Evolutionary conservation across 2,797 vertebrate genomes (phyloP).

Genomic region (Enteromius fasciolatus): DNA sequence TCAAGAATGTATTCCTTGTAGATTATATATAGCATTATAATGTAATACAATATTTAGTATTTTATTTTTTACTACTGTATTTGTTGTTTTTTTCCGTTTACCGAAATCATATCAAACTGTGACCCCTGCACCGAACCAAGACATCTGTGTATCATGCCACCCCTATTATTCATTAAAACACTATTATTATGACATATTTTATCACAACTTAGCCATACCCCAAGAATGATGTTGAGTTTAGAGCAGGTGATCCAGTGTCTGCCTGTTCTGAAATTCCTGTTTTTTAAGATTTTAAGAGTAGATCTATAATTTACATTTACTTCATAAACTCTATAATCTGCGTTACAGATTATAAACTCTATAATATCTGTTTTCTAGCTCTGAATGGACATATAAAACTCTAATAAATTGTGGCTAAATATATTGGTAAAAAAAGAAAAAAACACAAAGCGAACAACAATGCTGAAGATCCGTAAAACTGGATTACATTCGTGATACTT

Average conservation of each 20-base stretch:
- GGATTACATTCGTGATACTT: conserved; percentile 78
- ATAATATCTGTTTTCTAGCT: conserved; percentile 49
- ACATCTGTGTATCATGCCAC: no score
- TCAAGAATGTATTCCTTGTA: no score
- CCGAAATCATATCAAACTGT: no score
- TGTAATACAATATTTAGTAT: no score
- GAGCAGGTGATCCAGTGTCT: conserved; percentile 72
- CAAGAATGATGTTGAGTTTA: conserved; percentile 17
- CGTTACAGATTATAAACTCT: conserved; percentile 41
- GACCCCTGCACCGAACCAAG: no score
- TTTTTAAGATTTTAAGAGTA: conserved; percentile 36
- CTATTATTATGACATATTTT: not conserved
- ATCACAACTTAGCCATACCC: not conserved
- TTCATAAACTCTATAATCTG: conserved; percentile 56
- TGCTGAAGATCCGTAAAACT: conserved; percentile 78
- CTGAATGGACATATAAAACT: conserved; percentile 60
- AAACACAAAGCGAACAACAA: conserved; percentile 60
- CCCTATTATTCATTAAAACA: not conserved
- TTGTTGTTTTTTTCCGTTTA: no score
- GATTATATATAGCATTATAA: no score
- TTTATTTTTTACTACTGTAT: no score
- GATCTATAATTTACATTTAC: conserved; percentile 49
- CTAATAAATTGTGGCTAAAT: conserved; percentile 48
- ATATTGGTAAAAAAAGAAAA: not conserved
- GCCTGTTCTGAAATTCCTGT: conserved; percentile 42